Conservation (phyloP, 2,797 vertebrate species). For the Typhlichthys subterraneus region DNA sequence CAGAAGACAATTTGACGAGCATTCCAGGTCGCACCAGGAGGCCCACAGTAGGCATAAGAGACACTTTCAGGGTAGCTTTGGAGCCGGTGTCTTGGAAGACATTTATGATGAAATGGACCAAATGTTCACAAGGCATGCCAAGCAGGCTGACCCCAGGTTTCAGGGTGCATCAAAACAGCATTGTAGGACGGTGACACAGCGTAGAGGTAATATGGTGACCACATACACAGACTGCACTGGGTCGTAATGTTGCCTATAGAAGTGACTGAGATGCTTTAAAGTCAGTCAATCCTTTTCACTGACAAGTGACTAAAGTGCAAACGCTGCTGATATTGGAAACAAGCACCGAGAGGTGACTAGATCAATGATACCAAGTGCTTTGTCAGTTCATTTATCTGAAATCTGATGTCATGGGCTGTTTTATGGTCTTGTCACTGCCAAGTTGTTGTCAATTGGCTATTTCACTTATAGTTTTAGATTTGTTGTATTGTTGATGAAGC, state of each 20-base stretch:
- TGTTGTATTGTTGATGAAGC: conserved; percentile 27
- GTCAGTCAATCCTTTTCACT: conserved; percentile 24
- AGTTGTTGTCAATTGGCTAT: conserved; percentile 17
- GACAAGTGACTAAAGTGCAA: conserved; percentile 33
- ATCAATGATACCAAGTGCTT: conserved; percentile 19
- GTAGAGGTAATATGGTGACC: conserved; percentile 96
- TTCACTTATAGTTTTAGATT: conserved; percentile 32
- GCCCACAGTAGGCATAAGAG: conserved; percentile 79
- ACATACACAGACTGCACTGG: conserved; percentile 95
- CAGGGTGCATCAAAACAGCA: conserved; percentile 88
- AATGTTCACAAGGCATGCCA: conserved; percentile 87
- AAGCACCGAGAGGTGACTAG: conserved; percentile 9
- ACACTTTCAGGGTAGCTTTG: conserved; percentile 70
- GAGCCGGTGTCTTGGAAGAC: conserved; percentile 82
- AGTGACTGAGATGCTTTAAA: conserved; percentile 25
- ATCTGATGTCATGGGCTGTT: conserved; percentile 26
- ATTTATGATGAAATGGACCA: conserved; percentile 93
- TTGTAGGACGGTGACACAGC: conserved; percentile 94
- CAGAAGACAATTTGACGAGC: conserved; percentile 90
- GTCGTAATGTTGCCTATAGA: conserved; percentile 52
- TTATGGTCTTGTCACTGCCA: neutral
- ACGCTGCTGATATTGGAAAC: conserved; percentile 41
- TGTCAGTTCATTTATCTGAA: conserved; percentile 21
- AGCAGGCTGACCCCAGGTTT: conserved; percentile 84
- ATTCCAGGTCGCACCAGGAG: conserved; percentile 85